Evolutionary conservation across 2,113 vertebrate genomes (phyloP), one percentile per base, ranked within the genome.

Genomic region (Orientallactaga bullata): DNA sequence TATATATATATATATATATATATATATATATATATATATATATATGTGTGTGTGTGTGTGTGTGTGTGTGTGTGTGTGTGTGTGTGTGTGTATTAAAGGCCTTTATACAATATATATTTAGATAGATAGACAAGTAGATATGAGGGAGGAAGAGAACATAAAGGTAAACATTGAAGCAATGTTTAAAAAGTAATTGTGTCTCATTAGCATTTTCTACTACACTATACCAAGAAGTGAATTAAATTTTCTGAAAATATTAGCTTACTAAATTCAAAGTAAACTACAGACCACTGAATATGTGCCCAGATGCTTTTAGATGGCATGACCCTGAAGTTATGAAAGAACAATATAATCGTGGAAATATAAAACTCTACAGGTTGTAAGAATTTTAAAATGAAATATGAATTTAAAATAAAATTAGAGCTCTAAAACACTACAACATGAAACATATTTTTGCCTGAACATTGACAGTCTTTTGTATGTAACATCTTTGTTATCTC

Each of bases 371-470:
- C 28, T 74, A 2, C 5, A 82, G 28, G 17, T 76, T 51, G 81
- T 8, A 82, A 78, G 68, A 79, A 88, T 66, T 93, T 69, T 68
- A 55, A 84, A 91, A 91, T 89, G 12, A 89, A 95, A 91, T 76
- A 87, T 42, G 77, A 89, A 91, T 72, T 77, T 87, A 96, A 86
- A 71, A 82, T 71, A 17, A 79, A 92, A 81, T 23, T 79, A 58
- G 18, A 90, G 55, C 55, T 47, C 42, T 47, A 47, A 47, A 55
- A 55, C 55, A 55, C 55, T 12, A 90, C 73, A 84, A 4, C 37
- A 65, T 84, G 28, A 91, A 85, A 60, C 8, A 11, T 37, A 4
- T 28, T 81, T 66, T 61, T 80, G 32, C 26, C 42, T 37, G 35
- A 18, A 30, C 35, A 65, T 24, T 88, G 72, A 66, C 35, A 61